Evolutionary conservation across 2,797 vertebrate genomes (phyloP).

Genomic region (Platyrinchus mystaceus): DNA sequence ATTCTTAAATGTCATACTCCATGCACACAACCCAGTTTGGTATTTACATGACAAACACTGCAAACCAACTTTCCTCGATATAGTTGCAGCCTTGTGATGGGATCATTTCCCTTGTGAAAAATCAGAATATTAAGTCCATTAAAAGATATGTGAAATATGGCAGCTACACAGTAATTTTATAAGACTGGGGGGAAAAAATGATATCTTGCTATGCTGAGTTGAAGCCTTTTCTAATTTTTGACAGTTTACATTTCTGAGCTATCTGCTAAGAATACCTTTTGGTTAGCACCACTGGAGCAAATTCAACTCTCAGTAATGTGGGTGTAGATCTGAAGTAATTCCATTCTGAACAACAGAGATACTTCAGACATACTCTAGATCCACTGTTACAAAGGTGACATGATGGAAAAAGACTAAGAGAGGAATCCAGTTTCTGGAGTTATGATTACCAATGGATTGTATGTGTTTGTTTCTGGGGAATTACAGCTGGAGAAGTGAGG

Average conservation of each 20-base stretch:
- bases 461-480: background rate
- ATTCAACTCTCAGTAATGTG: slow-evolving; percentile 26
- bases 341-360: background rate
- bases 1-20: slow-evolving; percentile 51
- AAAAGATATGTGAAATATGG: slow-evolving; percentile 35
- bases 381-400: background rate
- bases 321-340: slow-evolving; percentile 45
- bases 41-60: slow-evolving; percentile 1
- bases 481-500: background rate
- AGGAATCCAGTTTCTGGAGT: background rate
- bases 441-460: background rate
- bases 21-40: slow-evolving; percentile 1
- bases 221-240: slow-evolving; percentile 6
- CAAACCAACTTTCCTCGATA: slow-evolving; percentile 47
- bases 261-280: slow-evolving; percentile 1
- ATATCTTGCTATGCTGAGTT: slow-evolving; percentile 19
- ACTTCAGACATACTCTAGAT: background rate
- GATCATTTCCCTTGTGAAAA: slow-evolving; percentile 55
- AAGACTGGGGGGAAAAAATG: slow-evolving; percentile 6
- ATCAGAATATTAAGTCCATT: slow-evolving; percentile 58
- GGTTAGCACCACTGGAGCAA: slow-evolving; percentile 41
- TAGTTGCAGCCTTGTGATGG: slow-evolving; percentile 39
- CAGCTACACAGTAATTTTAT: slow-evolving; percentile 22
- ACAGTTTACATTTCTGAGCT: slow-evolving; percentile 1
- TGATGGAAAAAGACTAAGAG: background rate